A percentile compares a stretch with the other conserved stretches of the same genome.
phyloP scores from a whole-genome alignment of 1,140 invertebrate genomes.

The Aphaenogaster rudis region DNA sequence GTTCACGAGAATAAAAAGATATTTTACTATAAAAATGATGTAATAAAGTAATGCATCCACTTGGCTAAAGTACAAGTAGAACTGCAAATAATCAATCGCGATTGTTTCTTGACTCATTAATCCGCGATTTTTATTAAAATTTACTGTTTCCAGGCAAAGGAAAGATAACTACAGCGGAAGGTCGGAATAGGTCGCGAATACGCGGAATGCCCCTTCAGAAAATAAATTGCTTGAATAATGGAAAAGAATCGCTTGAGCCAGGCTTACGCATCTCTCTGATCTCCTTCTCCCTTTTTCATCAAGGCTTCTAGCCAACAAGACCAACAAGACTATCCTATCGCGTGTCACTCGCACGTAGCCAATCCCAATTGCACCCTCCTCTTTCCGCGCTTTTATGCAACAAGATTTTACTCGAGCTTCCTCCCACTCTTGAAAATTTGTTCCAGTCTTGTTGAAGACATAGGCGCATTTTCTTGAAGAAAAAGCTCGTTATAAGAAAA shows the following conservation, averaged over 20 bases:
- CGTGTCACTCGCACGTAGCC: constrained; percentile 65
- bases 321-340: constrained; percentile 45
- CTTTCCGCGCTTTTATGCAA: constrained; percentile 2
- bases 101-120: constrained; percentile 3
- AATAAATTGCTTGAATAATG: constrained; percentile 80
- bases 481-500: neutral
- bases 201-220: constrained; percentile 54
- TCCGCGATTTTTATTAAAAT: constrained; percentile 33
- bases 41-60: neutral
- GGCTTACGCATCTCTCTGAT: constrained; percentile 61
- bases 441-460: constrained; percentile 20
- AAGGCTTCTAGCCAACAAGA: constrained; percentile 3
- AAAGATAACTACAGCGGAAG: constrained; percentile 1
- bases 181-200: constrained; percentile 23
- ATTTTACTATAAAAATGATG: neutral
- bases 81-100: constrained; percentile 16
- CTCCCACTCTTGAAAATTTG: constrained; percentile 10
- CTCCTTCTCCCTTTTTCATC: constrained; percentile 43
- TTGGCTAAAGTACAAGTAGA: neutral
- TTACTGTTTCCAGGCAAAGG: neutral
- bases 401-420: constrained; percentile 32
- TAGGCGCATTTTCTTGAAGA: neutral
- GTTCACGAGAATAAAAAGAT: neutral
- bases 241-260: constrained; percentile 72
- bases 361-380: constrained; percentile 21